Percentiles rank a stretch among this genome's conserved stretches.
Evolutionary conservation across 2,113 vertebrate genomes (phyloP).

Genomic region (Andinoacara biseriatus): DNA sequence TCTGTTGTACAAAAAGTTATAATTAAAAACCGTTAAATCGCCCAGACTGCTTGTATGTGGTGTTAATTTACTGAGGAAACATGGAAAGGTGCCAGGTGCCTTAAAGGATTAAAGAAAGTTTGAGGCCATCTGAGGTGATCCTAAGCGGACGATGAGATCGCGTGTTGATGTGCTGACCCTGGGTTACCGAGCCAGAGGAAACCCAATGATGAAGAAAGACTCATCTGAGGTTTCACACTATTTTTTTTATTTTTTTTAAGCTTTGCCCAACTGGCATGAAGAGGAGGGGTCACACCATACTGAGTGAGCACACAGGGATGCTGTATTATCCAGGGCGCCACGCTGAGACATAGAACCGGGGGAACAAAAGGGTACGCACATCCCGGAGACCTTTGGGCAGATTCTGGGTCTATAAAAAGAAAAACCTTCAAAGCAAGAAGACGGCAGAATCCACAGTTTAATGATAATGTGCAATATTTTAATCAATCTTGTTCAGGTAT

Average conservation of each 20-base stretch:
- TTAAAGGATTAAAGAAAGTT: neutral
- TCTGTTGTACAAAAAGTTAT: conserved; percentile 80
- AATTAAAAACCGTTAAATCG: conserved; percentile 79
- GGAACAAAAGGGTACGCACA: neutral
- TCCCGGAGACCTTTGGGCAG: neutral
- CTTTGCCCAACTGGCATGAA: neutral
- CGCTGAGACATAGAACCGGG: neutral
- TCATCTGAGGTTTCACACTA: neutral
- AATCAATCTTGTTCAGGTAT: too few relatives aligned
- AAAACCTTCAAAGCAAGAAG: fast-evolving
- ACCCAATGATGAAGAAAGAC: neutral
- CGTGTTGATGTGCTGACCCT: neutral
- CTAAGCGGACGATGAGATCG: neutral
- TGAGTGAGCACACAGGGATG: neutral
- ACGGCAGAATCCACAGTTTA: neutral
- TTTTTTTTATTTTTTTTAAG: neutral
- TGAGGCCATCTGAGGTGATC: neutral
- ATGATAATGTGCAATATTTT: neutral
- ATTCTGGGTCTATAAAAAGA: neutral
- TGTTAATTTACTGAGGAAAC: conserved; percentile 8
- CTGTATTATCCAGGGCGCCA: neutral
- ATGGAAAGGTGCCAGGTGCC: neutral
- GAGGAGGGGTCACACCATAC: neutral
- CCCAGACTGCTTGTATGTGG: conserved; percentile 8
- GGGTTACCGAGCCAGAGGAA: neutral